Evolutionary conservation across 2,888 invertebrate species (phyloP).

Genomic region (Drosophila colorata): DNA sequence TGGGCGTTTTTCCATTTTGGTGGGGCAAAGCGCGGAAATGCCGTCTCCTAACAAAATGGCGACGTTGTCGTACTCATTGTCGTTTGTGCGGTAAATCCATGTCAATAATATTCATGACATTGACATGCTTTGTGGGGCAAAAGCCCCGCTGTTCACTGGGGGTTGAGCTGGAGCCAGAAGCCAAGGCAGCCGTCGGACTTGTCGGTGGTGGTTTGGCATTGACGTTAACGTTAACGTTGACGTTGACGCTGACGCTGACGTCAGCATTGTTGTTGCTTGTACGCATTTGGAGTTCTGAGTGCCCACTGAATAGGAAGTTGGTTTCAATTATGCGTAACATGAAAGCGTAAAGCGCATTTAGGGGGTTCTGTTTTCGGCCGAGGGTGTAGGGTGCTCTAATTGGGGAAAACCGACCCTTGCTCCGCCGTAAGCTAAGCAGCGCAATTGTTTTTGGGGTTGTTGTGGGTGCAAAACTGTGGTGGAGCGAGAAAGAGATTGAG

Average conservation of each 20-base stretch:
- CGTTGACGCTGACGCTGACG: slow-evolving; percentile 10
- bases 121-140: slow-evolving; percentile 78
- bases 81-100: slow-evolving; percentile 63
- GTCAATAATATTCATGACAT: slow-evolving; percentile 81
- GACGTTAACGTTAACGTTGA: slow-evolving; percentile 16
- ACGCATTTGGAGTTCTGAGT: slow-evolving; percentile 24
- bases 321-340: slow-evolving; percentile 76
- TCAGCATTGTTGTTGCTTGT: slow-evolving; percentile 3
- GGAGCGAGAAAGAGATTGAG: background rate
- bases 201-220: slow-evolving; percentile 40
- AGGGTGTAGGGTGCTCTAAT: slow-evolving; percentile 52
- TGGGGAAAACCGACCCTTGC: slow-evolving; percentile 52
- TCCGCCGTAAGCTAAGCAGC: slow-evolving; percentile 6
- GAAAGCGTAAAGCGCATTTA: slow-evolving; percentile 52
- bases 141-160: slow-evolving; percentile 30
- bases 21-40: slow-evolving; percentile 42
- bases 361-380: slow-evolving; percentile 23
- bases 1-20: slow-evolving; percentile 10
- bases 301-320: slow-evolving; percentile 71
- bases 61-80: slow-evolving; percentile 28
- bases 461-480: slow-evolving; percentile 17
- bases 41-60: slow-evolving; percentile 60
- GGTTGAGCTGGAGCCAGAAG: slow-evolving; percentile 28
- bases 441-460: slow-evolving; percentile 35
- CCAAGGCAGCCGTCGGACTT: slow-evolving; percentile 1